Base-by-base conservation (phyloP, 2,797 vertebrate genomes). In the Chloroceryle inda region DNA sequence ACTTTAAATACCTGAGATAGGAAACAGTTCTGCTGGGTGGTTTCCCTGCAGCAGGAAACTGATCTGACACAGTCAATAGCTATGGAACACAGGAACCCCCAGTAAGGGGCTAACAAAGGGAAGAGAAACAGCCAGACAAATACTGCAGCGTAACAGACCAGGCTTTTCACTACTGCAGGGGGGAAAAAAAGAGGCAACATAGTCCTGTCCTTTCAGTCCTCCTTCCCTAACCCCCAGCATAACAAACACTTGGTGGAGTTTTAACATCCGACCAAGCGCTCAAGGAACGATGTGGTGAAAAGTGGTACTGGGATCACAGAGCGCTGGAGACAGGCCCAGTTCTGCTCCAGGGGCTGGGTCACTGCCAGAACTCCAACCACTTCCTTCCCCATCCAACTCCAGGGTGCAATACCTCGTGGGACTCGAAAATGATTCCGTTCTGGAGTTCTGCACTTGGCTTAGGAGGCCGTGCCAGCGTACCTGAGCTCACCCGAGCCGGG, bases 381-480 rank as follows among this genome's bases (percentile, higher is more conserved):
- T 42, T 72, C 88, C 92, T 78, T 94, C 79, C 94, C 74, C 66
- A 13, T 7, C 61, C 85, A 31, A 2, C 42, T 29, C 69, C 82
- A 55, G 61, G 24, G 11, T 31, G 45, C 85, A 20, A 17, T 23
- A 23, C 23, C 0, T 24, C 72, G 37, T 53, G 40, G 76, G 69
- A n/a, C 53, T 56, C 38, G 0, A 5, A 68, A 82, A 76, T 17
- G 24, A 52, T 61, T 42, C 64, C 9, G 3, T 29, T 61, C 42
- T 42, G 22, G 50, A 79, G 71, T 24, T 38, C 14, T 72, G 44
- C 13, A 1, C 2, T 67, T 75, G 66, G 5, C 67, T 92, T 45
- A 10, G 55, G 79, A 67, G 73, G 61, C 85, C 22, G 92, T 96
- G 88, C 95, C 96, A 93, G 92, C 4, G 45, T 6, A 31, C 1